Percentiles rank a stretch among this genome's conserved stretches.
phyloP scores from a whole-genome alignment of 2,797 vertebrate genomes.

The Crocodylus rhombifer region DNA sequence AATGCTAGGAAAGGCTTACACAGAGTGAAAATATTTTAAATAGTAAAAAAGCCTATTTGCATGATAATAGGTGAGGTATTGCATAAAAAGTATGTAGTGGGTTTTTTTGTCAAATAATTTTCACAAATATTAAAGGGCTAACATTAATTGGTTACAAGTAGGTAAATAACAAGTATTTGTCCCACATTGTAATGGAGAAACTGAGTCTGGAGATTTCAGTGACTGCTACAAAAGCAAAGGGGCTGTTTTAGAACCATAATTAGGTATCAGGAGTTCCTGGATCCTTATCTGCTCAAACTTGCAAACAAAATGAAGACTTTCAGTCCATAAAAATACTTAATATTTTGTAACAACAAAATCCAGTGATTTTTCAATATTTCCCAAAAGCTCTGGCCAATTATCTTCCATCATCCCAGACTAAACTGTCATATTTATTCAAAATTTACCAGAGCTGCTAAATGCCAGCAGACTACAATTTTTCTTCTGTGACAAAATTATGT shows the following conservation, averaged over 20 bases:
- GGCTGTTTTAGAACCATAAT: background rate
- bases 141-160: background rate
- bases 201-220: background rate
- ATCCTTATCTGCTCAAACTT: conserved; percentile 7
- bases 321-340: background rate
- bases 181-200: background rate
- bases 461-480: background rate
- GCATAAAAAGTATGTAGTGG: no score
- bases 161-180: background rate
- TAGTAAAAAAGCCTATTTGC: background rate
- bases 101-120: no score
- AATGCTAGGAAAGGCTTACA: background rate
- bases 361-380: background rate
- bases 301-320: background rate
- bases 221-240: background rate
- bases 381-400: background rate
- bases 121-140: no score
- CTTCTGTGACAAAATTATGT: background rate
- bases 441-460: background rate
- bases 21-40: background rate
- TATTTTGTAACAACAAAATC: background rate
- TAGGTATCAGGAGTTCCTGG: background rate
- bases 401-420: background rate
- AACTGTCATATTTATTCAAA: background rate
- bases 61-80: background rate